Evolutionary conservation across 2,797 vertebrate species (phyloP), one percentile per base, ranked within the genome.

Genomic region (Microctenopoma stevenorrisi): DNA sequence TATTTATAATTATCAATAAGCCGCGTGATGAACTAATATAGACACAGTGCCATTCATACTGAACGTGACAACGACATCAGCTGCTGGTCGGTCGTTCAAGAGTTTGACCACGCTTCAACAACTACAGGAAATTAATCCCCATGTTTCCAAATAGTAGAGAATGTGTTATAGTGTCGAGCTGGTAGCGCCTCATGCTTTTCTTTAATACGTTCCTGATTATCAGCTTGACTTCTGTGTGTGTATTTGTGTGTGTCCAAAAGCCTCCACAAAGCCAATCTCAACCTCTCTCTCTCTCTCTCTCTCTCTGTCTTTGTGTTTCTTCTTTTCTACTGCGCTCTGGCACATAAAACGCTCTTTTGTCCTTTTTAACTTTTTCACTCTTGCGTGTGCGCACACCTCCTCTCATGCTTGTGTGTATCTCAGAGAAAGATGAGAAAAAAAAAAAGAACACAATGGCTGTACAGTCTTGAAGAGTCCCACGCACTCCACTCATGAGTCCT

Each of bases 381-480:
- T 78, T 92, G 69, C 62, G 12, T 46, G 55, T 64, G 62, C 12
- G 35, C 26, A 50, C 79, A 93, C 87, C 66, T 85, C 79, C 77
- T 68, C 59, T 74, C 56, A 67, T 94, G 76, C 84, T 81, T 83
- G 69, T 90, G 84, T 86, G 83, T 73, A 76, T 85, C 70, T 84
- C 52, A 69, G 72, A 76, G 22, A 49, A 62, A 64, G 7, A 65
- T 51, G n/a, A 43, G 11, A 22, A 57, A 59, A 86, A 93, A 92
- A 89, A 89, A 92, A 51, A 88, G 91, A 92, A 89, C 89, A 95
- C 92, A 95, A 94, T 93, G 92, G 92, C 87, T 84, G 92, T 82
- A 93, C 90, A 95, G 92, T 94, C 90, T 91, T 81, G 66, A 42
- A 56, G 64, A 82, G 84, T 66, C 88, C 85, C 76, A 69, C 89